These are phyloP conservation scores for Thamnophis sirtalis DNA, from an alignment of 2,113 vertebrate genomes.

Conservation along the genomic window DNA sequence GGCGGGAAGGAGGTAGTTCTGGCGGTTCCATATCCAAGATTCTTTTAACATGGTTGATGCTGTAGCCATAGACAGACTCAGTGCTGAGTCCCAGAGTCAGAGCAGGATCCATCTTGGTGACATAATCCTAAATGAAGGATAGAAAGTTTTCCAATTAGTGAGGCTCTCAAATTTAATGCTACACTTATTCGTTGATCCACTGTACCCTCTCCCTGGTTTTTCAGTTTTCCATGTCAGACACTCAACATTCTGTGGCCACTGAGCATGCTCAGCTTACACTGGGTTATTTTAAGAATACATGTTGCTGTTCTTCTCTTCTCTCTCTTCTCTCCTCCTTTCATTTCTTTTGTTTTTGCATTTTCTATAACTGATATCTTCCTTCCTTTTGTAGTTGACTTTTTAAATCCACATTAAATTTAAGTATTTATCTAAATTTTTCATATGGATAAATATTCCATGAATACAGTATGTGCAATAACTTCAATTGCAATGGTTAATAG, in stretches of 20 bases:
- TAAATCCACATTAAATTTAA: not conserved
- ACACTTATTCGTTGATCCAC: not conserved
- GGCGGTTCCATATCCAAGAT: conserved; percentile 79
- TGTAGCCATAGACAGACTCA: conserved; percentile 86
- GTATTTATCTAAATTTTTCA: not conserved
- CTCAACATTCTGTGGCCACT: not conserved
- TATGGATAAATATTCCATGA: not conserved
- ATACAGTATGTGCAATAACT: not conserved
- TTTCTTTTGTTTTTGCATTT: not conserved
- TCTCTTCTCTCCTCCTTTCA: not conserved
- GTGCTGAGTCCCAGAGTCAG: conserved; percentile 84
- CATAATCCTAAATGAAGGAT: conserved; percentile 76
- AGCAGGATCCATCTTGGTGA: conserved; percentile 88
- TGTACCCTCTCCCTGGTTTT: not conserved
- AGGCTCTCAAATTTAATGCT: not conserved
- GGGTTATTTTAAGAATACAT: not conserved
- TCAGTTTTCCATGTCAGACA: not conserved
- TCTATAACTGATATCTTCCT: not conserved
- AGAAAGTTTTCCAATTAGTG: not conserved
- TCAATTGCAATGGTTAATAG: not conserved
- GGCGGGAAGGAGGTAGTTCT: conserved; percentile 73
- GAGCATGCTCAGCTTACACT: not conserved
- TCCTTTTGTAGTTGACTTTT: not conserved
- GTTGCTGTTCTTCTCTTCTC: not conserved
- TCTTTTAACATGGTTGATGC: conserved; percentile 81